Conservation (phyloP, 2,113 vertebrate species). For the Neotoma lepida region DNA sequence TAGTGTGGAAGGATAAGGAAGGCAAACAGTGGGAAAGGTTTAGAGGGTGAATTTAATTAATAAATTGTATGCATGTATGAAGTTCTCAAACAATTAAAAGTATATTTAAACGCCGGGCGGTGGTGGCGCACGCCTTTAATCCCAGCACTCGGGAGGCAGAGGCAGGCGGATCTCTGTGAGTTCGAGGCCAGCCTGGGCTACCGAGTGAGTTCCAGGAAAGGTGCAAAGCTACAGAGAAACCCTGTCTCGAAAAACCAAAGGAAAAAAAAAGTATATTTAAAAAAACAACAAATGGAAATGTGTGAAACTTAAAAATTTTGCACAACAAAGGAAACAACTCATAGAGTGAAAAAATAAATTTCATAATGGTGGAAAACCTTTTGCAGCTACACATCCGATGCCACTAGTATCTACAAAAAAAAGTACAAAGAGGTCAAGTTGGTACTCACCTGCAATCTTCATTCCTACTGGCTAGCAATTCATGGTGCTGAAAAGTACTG, state of each 20-base stretch:
- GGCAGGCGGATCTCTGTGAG: too few relatives aligned
- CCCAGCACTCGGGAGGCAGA: too few relatives aligned
- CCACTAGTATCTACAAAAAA: neutral
- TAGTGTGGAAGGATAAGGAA: neutral
- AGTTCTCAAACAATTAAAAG: neutral
- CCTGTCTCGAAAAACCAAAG: too few relatives aligned
- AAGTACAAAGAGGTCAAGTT: neutral
- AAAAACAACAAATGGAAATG: neutral
- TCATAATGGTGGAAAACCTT: neutral
- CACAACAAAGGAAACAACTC: neutral
- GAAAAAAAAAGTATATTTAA: too few relatives aligned
- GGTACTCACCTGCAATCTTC: neutral
- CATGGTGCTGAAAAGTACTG: neutral
- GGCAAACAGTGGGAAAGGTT: fast-evolving
- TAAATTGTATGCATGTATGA: neutral
- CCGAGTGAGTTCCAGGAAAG: too few relatives aligned
- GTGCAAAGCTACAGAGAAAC: too few relatives aligned
- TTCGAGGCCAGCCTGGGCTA: too few relatives aligned
- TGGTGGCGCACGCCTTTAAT: too few relatives aligned
- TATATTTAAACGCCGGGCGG: too few relatives aligned
- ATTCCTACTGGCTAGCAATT: neutral
- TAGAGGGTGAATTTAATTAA: neutral
- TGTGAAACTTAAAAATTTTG: neutral
- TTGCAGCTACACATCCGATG: neutral
- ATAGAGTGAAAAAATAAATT: neutral